A percentile compares a stretch with the other conserved stretches of the same genome.
phyloP scores from a whole-genome alignment of 2,113 vertebrate species.

The Leptocoma aspasia region DNA sequence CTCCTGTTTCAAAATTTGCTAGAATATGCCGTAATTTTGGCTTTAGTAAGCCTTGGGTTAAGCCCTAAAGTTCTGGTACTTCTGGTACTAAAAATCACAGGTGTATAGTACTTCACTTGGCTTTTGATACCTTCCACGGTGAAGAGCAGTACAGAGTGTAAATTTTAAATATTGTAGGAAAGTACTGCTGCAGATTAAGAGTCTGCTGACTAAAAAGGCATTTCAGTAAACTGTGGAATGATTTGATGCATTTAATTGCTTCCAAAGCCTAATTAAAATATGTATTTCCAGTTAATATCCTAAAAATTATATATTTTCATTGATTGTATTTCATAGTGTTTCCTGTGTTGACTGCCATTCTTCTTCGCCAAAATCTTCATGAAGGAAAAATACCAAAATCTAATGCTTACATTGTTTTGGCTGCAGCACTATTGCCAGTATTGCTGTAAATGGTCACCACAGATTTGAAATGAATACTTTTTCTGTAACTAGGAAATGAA shows the following conservation, averaged over 20 bases:
- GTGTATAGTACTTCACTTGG: neutral
- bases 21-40: neutral
- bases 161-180: neutral
- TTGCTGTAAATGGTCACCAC: neutral
- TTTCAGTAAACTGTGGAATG: constrained; percentile 7
- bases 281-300: neutral
- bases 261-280: neutral
- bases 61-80: neutral
- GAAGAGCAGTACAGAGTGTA: neutral
- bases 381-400: neutral
- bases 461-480: neutral
- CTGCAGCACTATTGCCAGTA: neutral
- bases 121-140: neutral
- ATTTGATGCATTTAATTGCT: neutral
- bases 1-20: neutral
- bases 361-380: neutral
- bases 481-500: constrained; percentile 69
- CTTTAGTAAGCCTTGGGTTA: neutral
- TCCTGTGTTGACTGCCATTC: neutral
- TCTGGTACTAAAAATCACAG: neutral
- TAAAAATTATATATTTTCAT: neutral
- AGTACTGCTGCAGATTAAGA: neutral
- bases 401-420: neutral
- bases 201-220: neutral
- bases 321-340: neutral